Percentiles rank a stretch among this genome's conserved stretches.
Conservation (phyloP, 2,113 vertebrate species). For the Mugil cephalus region DNA sequence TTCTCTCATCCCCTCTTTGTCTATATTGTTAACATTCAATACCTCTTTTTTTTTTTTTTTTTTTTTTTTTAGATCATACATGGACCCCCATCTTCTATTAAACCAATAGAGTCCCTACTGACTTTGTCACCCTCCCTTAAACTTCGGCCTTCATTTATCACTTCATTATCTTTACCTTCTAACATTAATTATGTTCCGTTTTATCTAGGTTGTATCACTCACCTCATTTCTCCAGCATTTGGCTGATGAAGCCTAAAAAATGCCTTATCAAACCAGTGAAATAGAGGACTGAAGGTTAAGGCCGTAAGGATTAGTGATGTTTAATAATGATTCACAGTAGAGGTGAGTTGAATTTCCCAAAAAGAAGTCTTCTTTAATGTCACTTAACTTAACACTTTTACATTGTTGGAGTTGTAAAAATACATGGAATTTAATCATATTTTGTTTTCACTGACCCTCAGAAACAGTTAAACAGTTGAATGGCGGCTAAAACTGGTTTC, state of each 20-base stretch:
- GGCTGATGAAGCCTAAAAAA: conserved; percentile 54
- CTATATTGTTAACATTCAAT: conserved; percentile 21
- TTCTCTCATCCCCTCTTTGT: background rate
- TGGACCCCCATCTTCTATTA: conserved; percentile 50
- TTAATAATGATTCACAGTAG: conserved; percentile 24
- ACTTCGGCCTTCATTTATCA: conserved; percentile 54
- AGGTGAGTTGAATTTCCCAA: background rate
- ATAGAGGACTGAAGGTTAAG: conserved; percentile 30
- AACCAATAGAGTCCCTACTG: conserved; percentile 42
- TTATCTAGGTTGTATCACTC: conserved; percentile 62
- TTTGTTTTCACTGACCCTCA: conserved; percentile 25
- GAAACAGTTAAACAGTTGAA: conserved; percentile 51
- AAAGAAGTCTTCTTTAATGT: conserved; percentile 9
- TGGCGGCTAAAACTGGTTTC: conserved; percentile 63
- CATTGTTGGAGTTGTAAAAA: conserved; percentile 10
- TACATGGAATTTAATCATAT: background rate
- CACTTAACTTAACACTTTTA: background rate
- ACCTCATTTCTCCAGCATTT: conserved; percentile 34
- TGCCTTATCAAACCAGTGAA: conserved; percentile 50
- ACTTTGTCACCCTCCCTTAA: conserved; percentile 58
- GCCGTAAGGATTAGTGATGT: conserved; percentile 16
- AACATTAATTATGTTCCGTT: conserved; percentile 65
- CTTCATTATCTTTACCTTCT: conserved; percentile 67
- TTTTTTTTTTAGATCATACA: conserved; percentile 53
- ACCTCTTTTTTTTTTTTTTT: background rate